Percentiles rank a stretch among this genome's conserved stretches.
Evolutionary conservation across 2,888 invertebrate genomes (phyloP).

Genomic region (Torymus texanus): DNA sequence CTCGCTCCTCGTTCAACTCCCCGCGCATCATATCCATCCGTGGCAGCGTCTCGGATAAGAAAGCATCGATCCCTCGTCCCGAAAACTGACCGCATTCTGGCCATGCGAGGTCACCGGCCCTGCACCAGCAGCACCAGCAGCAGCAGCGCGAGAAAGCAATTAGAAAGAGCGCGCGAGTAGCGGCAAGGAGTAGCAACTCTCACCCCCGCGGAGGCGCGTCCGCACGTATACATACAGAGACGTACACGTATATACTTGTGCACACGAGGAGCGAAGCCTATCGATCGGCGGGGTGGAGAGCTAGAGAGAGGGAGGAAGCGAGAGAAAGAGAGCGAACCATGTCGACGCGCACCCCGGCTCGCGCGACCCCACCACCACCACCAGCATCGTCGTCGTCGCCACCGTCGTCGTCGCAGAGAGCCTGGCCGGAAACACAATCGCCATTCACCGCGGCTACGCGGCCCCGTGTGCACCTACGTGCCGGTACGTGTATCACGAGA

Average conservation of each 20-base stretch:
- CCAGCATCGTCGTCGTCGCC: neutral
- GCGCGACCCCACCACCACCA: constrained; percentile 21
- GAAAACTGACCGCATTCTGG: no score
- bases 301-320: no score
- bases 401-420: neutral
- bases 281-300: constrained; percentile 26
- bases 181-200: no score
- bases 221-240: neutral
- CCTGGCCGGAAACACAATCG: constrained; percentile 34
- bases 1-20: no score
- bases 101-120: neutral
- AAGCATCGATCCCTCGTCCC: neutral
- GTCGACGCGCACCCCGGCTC: constrained; percentile 9
- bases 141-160: neutral
- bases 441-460: constrained; percentile 36
- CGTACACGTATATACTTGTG: neutral
- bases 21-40: no score
- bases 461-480: neutral
- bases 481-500: no score
- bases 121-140: neutral
- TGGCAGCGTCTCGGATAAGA: neutral
- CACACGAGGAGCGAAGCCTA: constrained; percentile 9
- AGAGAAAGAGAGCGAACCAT: no score
- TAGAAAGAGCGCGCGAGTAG: neutral
- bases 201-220: constrained; percentile 13